Conservation (phyloP, 2,888 invertebrate genomes). For the Ichneumon xanthorius region DNA sequence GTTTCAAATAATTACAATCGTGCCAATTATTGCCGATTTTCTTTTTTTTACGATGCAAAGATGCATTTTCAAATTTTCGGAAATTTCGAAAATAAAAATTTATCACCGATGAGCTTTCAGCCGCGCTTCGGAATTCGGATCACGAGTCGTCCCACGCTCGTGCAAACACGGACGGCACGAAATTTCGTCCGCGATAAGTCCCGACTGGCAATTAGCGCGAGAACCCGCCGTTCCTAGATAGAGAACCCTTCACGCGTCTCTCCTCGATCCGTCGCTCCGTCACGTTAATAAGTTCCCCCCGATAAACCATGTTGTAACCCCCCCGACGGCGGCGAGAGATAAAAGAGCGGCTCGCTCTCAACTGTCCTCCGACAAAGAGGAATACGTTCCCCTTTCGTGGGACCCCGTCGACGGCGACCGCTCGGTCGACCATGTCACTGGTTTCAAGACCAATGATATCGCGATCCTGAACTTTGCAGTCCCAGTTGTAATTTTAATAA, state of each 20-base stretch:
- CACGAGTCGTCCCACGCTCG: not conserved
- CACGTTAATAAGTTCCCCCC: slow-evolving; percentile 62
- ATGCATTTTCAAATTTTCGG: too few relatives aligned
- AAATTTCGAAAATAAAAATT: not conserved
- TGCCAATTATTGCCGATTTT: too few relatives aligned
- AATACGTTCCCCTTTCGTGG: slow-evolving; percentile 28
- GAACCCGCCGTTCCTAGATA: slow-evolving; percentile 30
- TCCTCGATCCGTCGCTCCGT: slow-evolving; percentile 31
- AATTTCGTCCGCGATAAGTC: slow-evolving; percentile 24
- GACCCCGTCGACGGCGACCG: not conserved
- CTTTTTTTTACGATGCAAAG: too few relatives aligned
- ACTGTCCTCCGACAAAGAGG: slow-evolving; percentile 61
- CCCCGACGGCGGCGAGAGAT: slow-evolving; percentile 52
- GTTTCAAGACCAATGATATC: slow-evolving; percentile 54
- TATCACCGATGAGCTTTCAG: not conserved
- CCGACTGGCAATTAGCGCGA: slow-evolving; percentile 43
- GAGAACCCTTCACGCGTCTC: slow-evolving; percentile 47
- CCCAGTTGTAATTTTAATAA: not conserved
- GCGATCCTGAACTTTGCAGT: slow-evolving; percentile 48
- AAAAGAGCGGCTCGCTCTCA: slow-evolving; percentile 59
- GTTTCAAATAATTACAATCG: too few relatives aligned
- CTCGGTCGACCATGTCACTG: slow-evolving; percentile 15
- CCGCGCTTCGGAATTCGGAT: not conserved
- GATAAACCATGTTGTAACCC: slow-evolving; percentile 52
- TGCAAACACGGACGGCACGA: slow-evolving; percentile 1